Evolutionary conservation across 2,113 vertebrate genomes (phyloP).

Genomic region (pig (Sus scrofa)): DNA sequence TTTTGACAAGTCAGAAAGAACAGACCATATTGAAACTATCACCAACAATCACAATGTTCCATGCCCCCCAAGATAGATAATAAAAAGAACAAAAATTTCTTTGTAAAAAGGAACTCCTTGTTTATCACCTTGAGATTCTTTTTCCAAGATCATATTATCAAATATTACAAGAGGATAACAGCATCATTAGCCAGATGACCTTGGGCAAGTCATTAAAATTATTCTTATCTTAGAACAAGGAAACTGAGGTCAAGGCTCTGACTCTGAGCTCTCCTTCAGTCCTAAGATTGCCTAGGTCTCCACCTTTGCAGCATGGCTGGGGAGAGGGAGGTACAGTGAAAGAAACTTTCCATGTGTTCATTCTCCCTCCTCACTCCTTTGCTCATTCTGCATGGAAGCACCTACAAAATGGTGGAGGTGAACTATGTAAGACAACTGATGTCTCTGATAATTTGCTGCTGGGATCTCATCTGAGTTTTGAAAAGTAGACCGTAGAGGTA

Average conservation of each 20-base stretch:
- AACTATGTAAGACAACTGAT: not conserved
- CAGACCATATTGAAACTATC: not conserved
- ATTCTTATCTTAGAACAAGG: not conserved
- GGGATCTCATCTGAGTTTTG: not conserved
- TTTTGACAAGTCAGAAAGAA: constrained; percentile 55
- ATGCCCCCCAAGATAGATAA: not conserved
- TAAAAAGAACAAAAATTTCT: constrained; percentile 15
- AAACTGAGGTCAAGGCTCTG: not conserved
- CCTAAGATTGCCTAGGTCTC: not conserved
- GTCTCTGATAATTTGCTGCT: not conserved
- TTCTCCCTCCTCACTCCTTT: not conserved
- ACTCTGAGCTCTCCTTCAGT: not conserved
- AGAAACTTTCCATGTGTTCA: not conserved
- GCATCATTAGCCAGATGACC: not conserved
- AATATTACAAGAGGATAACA: not conserved
- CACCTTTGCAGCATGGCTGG: too few relatives aligned
- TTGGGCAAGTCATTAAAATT: constrained; percentile 44
- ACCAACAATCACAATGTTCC: not conserved
- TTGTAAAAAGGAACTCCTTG: not conserved
- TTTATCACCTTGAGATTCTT: constrained; percentile 17
- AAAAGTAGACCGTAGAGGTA: not conserved
- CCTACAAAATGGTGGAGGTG: not conserved
- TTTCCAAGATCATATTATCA: not conserved
- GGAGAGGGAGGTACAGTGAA: not conserved
- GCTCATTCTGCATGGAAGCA: not conserved